Evolutionary conservation across 2,797 vertebrate species (phyloP), one percentile per base, ranked within the genome.

Genomic region (Rhyacichthys aspro): DNA sequence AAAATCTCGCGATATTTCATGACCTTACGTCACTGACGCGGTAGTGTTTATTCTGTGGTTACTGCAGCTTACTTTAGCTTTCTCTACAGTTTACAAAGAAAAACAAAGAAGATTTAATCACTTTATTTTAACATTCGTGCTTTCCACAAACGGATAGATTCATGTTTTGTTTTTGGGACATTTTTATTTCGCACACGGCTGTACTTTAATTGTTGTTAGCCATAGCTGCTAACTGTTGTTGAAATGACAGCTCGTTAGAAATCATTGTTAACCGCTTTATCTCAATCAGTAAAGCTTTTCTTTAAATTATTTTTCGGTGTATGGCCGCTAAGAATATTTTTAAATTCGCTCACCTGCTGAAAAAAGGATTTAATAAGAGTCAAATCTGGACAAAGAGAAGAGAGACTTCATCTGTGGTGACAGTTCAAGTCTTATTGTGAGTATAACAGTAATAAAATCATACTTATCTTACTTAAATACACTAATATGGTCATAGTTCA

Each of bases 401-500:
- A 10, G 72, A 66, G 48, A 11, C 47, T 0, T 69, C 70, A 9
- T 42, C 76, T 0, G 37, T 73, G 33, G 67, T 76, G 54, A 81
- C 87, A 39, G 70, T 70, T 55, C 86, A 84, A 56, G 70, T 82
- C 72, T 7, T 87, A 16, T 74, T 91, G 90, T 92, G 63, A 91
- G 90, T 89, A 67, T 33, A 28, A 41, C 48, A 12, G 28, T 1
- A n/a, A 37, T 44, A 0, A 16, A 1, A 1, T 0, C 15, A 0
- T 33, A 44, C n/a, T n/a, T n/a, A n/a, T n/a, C n/a, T n/a, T n/a
- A n/a, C n/a, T n/a, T n/a, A n/a, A n/a, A n/a, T n/a, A n/a, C n/a
- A n/a, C n/a, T n/a, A n/a, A n/a, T n/a, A n/a, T n/a, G n/a, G n/a
- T n/a, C n/a, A n/a, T n/a, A n/a, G n/a, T n/a, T n/a, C n/a, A n/a